phyloP scores from a whole-genome alignment of 2,113 vertebrate species.

The Heteronetta atricapilla region DNA sequence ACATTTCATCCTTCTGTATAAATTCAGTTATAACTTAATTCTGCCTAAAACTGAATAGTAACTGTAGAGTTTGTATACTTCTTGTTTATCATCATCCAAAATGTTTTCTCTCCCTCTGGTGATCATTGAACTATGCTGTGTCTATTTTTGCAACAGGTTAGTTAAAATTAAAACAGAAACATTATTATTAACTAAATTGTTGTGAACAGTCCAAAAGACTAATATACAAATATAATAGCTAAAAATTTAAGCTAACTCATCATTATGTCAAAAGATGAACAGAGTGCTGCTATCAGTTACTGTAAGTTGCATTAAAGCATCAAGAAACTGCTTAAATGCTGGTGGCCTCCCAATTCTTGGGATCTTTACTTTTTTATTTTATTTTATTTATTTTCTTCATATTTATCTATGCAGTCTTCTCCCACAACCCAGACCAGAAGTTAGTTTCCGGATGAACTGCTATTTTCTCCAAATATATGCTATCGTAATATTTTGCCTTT shows the following conservation, averaged over 20 bases:
- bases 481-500: background rate
- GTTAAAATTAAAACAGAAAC: background rate
- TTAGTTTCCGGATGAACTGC: background rate
- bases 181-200: background rate
- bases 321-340: background rate
- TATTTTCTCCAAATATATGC: background rate
- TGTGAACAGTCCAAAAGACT: background rate
- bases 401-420: background rate
- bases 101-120: background rate
- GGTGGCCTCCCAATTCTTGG: background rate
- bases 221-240: background rate
- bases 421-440: background rate
- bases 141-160: background rate
- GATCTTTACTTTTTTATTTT: background rate
- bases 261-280: background rate
- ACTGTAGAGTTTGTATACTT: background rate
- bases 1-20: background rate
- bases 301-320: background rate
- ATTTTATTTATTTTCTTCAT: background rate
- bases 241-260: background rate
- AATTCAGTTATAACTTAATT: background rate
- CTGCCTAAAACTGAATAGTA: background rate
- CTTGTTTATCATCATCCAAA: background rate
- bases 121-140: background rate
- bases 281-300: background rate